Evolutionary conservation across 2,888 invertebrate genomes (phyloP), one percentile per base, ranked within the genome.

Genomic region (Cepaea hortensis): DNA sequence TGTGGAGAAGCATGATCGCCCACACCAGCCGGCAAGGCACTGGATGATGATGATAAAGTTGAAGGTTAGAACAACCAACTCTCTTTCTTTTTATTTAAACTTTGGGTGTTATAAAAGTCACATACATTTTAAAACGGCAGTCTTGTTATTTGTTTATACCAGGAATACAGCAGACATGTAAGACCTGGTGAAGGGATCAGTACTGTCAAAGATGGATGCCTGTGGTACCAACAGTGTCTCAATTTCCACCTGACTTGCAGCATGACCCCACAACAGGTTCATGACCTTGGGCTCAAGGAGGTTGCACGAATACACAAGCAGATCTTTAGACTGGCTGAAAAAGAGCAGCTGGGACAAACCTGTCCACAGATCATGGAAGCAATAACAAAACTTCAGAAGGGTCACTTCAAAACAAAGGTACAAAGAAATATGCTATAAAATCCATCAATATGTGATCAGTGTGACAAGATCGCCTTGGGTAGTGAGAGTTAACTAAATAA

Each of bases 281-380:
- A 94, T 87, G 87, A 92, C 18, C 89, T 92, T 76, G 94, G 94
- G 7, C 84, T 92, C n/a, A 80, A 89, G 23, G 94, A 94, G 87
- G 93, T 94, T 35, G 88, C 88, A 5, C 90, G 93, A 46, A 93
- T 94, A 79, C 90, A 91, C 46, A 65, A 85, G 48, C 90, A 91
- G 18, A 91, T 90, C 85, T 80, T 87, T 65, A 81, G 85, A 68
- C 70, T 90, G 35, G 88, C 87, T 55, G 76, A 88, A 81, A 87
- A 87, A 46, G 90, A 90, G 68, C 89, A 89, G 48, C 86, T 88
- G 46, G 76, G 83, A 15, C 15, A 77, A 55, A 83, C 65, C n/a
- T 79, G 61, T n/a, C 61, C 83, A n/a, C 82, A 87, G 48, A 86
- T 86, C 50, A 65, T 83, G 62, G 81, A 85, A 55, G 77, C 87